A percentile compares a stretch with the other conserved stretches of the same genome.
phyloP scores from a whole-genome alignment of 1,140 invertebrate genomes.

The Chionoecetes opilio region DNA sequence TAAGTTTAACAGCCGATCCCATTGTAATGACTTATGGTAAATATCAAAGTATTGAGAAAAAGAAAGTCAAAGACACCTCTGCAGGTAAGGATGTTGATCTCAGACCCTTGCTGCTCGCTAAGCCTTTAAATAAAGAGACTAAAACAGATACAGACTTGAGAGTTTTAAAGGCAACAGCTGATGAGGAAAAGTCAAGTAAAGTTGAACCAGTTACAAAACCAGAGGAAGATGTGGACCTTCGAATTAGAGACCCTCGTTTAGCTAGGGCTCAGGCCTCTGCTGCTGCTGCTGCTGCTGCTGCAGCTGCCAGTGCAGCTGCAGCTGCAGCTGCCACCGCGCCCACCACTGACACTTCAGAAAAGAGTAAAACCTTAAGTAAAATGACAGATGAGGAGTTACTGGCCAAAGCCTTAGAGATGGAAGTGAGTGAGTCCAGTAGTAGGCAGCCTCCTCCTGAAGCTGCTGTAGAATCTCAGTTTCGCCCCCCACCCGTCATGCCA shows the following conservation, averaged over 20 bases:
- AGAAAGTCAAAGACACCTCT: background rate
- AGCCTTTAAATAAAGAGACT: constrained; percentile 57
- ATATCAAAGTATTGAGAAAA: constrained; percentile 65
- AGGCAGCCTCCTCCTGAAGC: constrained; percentile 40
- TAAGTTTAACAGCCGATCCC: constrained; percentile 72
- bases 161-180: constrained; percentile 61
- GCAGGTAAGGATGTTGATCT: constrained; percentile 77
- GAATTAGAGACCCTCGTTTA: constrained; percentile 71
- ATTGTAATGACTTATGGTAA: constrained; percentile 76
- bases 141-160: constrained; percentile 68
- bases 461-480: constrained; percentile 39
- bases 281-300: background rate
- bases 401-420: constrained; percentile 75
- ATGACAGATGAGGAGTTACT: constrained; percentile 76
- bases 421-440: constrained; percentile 39
- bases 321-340: background rate
- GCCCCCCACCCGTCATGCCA: constrained; percentile 59
- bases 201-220: constrained; percentile 36
- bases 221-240: constrained; percentile 66
- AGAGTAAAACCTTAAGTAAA: constrained; percentile 66
- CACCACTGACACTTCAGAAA: constrained; percentile 39
- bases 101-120: constrained; percentile 73
- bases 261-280: constrained; percentile 56
- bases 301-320: background rate
- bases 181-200: constrained; percentile 38